These are phyloP conservation scores for Rapana venosa DNA, from an alignment of 2,888 invertebrate species.

Conservation along the genomic window DNA sequence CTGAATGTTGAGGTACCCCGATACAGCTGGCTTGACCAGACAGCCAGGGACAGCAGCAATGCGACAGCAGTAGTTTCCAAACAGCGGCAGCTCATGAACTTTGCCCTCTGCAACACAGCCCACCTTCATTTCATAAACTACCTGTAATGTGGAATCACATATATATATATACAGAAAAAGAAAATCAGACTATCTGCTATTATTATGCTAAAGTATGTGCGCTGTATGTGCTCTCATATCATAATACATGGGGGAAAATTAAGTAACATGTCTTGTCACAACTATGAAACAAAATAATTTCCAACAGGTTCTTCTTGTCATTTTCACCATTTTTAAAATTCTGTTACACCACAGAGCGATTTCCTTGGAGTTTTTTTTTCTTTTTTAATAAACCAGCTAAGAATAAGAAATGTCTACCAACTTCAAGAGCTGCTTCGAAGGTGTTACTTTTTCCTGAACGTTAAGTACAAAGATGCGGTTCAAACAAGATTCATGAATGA, in stretches of 20 bases:
- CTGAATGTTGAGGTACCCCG: slow-evolving; percentile 78
- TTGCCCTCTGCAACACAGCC: slow-evolving; percentile 59
- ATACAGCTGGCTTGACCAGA: slow-evolving; percentile 77
- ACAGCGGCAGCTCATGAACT: slow-evolving; percentile 81
- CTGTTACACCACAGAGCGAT: no score
- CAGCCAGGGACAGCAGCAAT: slow-evolving; percentile 83
- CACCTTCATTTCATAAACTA: background rate
- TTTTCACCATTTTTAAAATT: no score
- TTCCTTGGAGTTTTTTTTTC: no score
- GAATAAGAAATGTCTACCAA: background rate
- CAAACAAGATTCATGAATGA: no score
- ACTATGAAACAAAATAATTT: no score
- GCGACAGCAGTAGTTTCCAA: slow-evolving; percentile 85
- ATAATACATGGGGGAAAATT: no score
- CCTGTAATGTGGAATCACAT: background rate
- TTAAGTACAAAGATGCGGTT: background rate
- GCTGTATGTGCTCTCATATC: no score
- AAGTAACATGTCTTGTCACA: no score
- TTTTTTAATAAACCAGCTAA: no score
- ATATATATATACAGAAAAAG: background rate
- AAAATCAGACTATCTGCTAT: no score
- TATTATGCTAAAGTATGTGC: no score
- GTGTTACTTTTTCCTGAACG: background rate
- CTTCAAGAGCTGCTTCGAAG: background rate
- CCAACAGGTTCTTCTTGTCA: no score